Evolutionary conservation across 2,113 vertebrate species (phyloP), one percentile per base, ranked within the genome.

Genomic region (Takifugu bimaculatus): DNA sequence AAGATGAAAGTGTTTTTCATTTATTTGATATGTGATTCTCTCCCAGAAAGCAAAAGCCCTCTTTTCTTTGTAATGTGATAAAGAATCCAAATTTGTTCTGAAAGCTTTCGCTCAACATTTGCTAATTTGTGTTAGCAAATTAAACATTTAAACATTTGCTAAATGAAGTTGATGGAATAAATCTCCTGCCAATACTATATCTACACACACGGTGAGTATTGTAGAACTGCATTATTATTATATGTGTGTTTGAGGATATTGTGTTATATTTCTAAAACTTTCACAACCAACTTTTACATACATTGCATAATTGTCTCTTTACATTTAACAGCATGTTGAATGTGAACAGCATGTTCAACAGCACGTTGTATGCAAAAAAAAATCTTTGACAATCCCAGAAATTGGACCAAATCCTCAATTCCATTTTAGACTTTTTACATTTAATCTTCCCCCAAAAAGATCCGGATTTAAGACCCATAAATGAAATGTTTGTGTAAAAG

Each of bases 401-500:
- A 63, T 20, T 53, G 26, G 6, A 4, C 39, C 14, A 64, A 64
- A 58, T 65, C 47, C 13, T 14, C 35, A 39, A 4, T 25, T 50
- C 14, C 0, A 25, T 32, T 60, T 61, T 59, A 26, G n/a, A 42
- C 39, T 66, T 28, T 73, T 70, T 77, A 79, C 50, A 77, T 20
- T 62, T 29, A 26, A 25, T 26, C 56, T 65, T 49, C 56, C 63
- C 57, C 6, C 47, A 39, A 52, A 54, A 51, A 65, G 14, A 65
- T 32, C 26, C 29, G 26, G 7, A 65, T 69, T 70, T 50, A 57
- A 65, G 59, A 75, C 62, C 74, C 47, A 7, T 50, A 76, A 76
- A 75, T 81, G 7, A 78, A 73, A 80, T 69, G 72, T 85, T 75
- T 32, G 67, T 75, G 65, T 50, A 15, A 53, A 54, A 43, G 57